These are phyloP conservation scores for Rhabdomys pumilio DNA, from an alignment of 2,797 vertebrate species.

Conservation along the genomic window DNA sequence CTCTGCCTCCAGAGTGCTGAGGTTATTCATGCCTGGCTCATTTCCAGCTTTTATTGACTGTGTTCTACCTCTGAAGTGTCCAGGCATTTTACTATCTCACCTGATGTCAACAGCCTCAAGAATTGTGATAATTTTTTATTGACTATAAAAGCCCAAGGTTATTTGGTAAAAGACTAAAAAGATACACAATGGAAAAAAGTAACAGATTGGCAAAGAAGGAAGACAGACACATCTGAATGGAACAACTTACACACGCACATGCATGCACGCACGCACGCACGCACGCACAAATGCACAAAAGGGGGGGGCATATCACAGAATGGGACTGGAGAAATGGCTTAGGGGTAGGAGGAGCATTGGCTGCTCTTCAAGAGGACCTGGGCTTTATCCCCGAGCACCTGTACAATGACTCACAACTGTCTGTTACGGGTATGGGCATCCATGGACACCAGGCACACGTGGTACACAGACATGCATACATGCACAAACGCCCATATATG, in stretches of 20 bases:
- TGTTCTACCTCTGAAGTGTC: slow-evolving; percentile 60
- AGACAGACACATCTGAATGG: slow-evolving; percentile 22
- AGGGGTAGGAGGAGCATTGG: neutral
- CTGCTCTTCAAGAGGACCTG: neutral
- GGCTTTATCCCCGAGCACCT: neutral
- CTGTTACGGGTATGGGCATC: neutral
- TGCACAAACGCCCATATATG: neutral
- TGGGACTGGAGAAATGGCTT: neutral
- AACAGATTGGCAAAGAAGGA: slow-evolving; percentile 48
- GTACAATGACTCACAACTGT: neutral
- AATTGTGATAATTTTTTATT: slow-evolving; percentile 37
- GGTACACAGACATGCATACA: neutral
- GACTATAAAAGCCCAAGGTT: slow-evolving; percentile 31
- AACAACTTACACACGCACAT: neutral
- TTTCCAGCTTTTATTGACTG: slow-evolving; percentile 35
- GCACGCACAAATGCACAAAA: no score
- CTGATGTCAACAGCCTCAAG: slow-evolving; percentile 52
- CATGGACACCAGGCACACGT: neutral
- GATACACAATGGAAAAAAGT: slow-evolving; percentile 53
- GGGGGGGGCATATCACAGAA: neutral
- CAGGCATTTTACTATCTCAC: slow-evolving; percentile 50
- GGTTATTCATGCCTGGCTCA: neutral
- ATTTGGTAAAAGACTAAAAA: slow-evolving; percentile 49
- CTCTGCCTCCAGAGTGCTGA: neutral
- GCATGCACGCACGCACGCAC: neutral